Evolutionary conservation across 2,888 invertebrate genomes (phyloP), one percentile per base, ranked within the genome.

Genomic region (Papilio gigon): DNA sequence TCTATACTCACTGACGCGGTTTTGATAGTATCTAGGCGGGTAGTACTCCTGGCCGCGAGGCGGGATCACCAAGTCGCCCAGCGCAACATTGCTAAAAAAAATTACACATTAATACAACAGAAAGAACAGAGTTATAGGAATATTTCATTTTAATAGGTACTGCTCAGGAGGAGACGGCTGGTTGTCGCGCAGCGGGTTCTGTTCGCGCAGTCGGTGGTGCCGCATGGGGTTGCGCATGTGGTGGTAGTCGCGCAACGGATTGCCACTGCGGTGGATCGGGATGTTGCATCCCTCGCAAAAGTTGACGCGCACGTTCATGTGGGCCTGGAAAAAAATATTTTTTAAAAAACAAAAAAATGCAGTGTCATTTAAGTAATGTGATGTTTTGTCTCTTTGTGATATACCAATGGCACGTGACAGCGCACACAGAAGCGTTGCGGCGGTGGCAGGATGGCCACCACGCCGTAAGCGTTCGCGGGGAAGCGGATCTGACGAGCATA

Each of bases 1-100:
- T 53, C n/a, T 8, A 30, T 53, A 53, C 53, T 53, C 30, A 53
- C 53, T 30, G 53, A 53, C 53, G 53, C 53, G 53, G 9, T 53
- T 53, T 17, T 53, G 53, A 17, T 53, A 53, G 30, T 53, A 53
- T 30, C 53, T 30, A 3, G 53, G 53, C 0, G 53, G 30, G 30
- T 53, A 17, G 30, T 27, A 30, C 53, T 53, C 17, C 11, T 53
- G 30, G 30, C 30, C 30, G 27, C 30, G 53, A 30, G 53, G 30
- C 30, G 53, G 53, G 17, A 53, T 53, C 27, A 17, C 53, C 17
- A 30, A 2, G 17, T 53, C 53, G 9, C 53, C 53, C 53, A 30
- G 0, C 30, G 30, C n/a, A 8, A 27, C 6, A 27, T 53, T 27
- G 27, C 53, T 53, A 53, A 30, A 53, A 50, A 50, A 14, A 25